Conservation (phyloP, 1,140 invertebrate genomes). For the Zaprionus camerounensis region DNA sequence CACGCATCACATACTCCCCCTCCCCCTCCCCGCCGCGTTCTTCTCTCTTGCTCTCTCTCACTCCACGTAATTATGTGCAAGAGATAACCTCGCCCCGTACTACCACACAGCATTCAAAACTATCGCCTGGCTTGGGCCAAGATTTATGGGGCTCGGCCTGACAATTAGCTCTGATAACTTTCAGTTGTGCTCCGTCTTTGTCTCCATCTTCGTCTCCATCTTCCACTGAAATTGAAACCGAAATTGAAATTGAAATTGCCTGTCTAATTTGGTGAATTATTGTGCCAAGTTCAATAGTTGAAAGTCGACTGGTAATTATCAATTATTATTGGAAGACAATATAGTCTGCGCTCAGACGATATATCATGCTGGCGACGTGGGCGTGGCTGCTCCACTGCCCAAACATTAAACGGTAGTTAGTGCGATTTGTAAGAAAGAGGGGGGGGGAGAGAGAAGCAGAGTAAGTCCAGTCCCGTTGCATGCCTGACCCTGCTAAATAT, state of each 20-base stretch:
- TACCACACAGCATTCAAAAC: constrained; percentile 33
- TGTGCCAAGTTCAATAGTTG: constrained; percentile 45
- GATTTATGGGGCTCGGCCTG: constrained; percentile 67
- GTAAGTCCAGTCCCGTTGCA: background rate
- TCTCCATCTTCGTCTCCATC: background rate
- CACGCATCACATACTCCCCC: constrained; percentile 26
- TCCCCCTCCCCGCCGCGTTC: constrained; percentile 5
- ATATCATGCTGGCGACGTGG: constrained; percentile 8
- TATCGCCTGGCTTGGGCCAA: constrained; percentile 45
- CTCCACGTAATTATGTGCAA: constrained; percentile 60
- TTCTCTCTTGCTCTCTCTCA: constrained; percentile 14
- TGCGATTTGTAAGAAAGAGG: constrained; percentile 43
- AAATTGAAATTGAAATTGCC: constrained; percentile 69
- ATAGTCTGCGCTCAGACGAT: background rate
- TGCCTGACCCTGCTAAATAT: constrained; percentile 47
- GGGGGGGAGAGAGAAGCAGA: background rate
- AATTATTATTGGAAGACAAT: constrained; percentile 55
- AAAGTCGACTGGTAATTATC: constrained; percentile 59
- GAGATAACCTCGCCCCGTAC: constrained; percentile 58
- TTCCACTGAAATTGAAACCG: background rate
- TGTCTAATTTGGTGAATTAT: constrained; percentile 78
- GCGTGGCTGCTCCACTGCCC: constrained; percentile 41
- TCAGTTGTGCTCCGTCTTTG: constrained; percentile 27
- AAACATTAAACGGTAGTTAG: constrained; percentile 79
- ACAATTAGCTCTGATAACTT: constrained; percentile 76